Evolutionary conservation across 2,113 vertebrate genomes (phyloP), one percentile per base, ranked within the genome.

Genomic region (Hydrochoerus hydrochaeris): DNA sequence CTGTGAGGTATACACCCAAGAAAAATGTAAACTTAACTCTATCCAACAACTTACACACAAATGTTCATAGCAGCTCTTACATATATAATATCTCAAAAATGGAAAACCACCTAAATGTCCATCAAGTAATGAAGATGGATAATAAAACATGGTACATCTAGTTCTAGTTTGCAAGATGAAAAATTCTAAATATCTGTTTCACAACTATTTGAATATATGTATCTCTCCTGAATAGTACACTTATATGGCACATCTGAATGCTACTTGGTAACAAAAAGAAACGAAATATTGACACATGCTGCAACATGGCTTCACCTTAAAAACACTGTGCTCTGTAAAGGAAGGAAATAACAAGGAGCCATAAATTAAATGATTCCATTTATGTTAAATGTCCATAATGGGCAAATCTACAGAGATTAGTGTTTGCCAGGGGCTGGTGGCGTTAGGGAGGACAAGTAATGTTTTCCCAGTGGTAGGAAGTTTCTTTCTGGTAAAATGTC

Each of bases 401-500:
- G 28, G 13, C 71, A 95, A 94, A 71, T 13, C 35, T 93, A 93
- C 0, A 54, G 81, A 88, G 82, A 46, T 54, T 26, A 83, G 20
- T 32, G 4, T 46, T 30, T 84, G 30, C 32, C 30, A 57, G 24
- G 8, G 10, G 9, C 35, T 35, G 7, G 7, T 35, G 12, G 41
- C 4, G 8, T 3, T 52, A 22, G 12, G 20, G 52, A 35, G 32
- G 54, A 88, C 26, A 17, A 32, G n/a, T 58, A 2, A 87, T 57
- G 49, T 38, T 2, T 57, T 65, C 30, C 52, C 52, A 49, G 44
- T 35, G 38, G 7, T 26, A 80, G 0, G 11, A 7, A 38, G 9
- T 41, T 81, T 85, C 87, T 85, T 94, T 75, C 16, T 13, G 2
- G 65, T 60, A 71, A 85, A 93, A 84, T 91, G 35, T 88, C 77